A percentile compares a stretch with the other conserved stretches of the same genome.
These are phyloP conservation scores for Dermochelys coriacea DNA, from an alignment of 2,797 vertebrate species.

Conservation along the genomic window DNA sequence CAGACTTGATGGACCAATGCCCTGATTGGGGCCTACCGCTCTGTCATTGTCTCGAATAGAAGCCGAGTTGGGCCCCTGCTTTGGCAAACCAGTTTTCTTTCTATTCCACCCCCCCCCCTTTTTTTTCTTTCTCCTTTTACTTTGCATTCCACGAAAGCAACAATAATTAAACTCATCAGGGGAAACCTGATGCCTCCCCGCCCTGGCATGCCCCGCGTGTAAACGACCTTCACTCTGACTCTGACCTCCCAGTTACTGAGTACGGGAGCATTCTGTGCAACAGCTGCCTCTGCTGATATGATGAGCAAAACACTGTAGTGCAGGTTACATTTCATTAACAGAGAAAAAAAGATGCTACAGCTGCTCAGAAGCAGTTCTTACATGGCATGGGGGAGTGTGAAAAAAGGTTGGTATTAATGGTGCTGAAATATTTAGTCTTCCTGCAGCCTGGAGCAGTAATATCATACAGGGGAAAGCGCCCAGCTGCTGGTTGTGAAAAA, in stretches of 20 bases:
- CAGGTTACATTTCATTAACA: slow-evolving; percentile 43
- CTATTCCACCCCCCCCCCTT: too few species aligned
- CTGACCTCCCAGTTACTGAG: not conserved
- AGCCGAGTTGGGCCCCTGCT: fast-evolving
- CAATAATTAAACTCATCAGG: not conserved
- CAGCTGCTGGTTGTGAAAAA: slow-evolving; percentile 45
- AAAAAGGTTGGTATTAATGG: slow-evolving; percentile 29
- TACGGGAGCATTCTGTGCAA: not conserved
- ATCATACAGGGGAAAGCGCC: not conserved
- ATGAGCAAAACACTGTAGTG: slow-evolving; percentile 48
- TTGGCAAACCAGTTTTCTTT: not conserved
- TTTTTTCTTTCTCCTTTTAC: not conserved
- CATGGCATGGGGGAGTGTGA: not conserved
- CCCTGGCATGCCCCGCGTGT: not conserved
- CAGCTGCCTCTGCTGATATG: slow-evolving; percentile 43
- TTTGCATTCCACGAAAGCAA: not conserved
- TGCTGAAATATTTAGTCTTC: slow-evolving; percentile 50
- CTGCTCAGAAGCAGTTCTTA: slow-evolving; percentile 40
- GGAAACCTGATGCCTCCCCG: not conserved
- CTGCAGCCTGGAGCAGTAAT: slow-evolving; percentile 15
- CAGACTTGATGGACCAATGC: not conserved
- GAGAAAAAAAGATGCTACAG: slow-evolving; percentile 47
- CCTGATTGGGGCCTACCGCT: not conserved
- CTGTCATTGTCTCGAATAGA: not conserved
- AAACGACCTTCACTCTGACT: slow-evolving; percentile 33